phyloP scores from a whole-genome alignment of 2,888 invertebrate genomes.

The Villa cingulata region DNA sequence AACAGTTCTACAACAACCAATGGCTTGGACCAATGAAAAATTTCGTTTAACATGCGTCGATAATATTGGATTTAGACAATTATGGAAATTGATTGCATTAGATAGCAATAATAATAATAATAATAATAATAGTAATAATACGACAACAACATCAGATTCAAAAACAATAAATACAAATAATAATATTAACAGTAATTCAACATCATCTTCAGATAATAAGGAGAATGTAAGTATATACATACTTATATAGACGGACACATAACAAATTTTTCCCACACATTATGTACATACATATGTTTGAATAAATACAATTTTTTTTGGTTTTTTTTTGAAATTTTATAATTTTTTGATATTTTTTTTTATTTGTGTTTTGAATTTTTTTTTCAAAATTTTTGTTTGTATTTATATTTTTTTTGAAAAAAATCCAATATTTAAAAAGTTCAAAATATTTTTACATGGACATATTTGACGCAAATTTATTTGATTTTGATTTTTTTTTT shows the following conservation, averaged over 20 bases:
- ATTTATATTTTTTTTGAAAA: too few species aligned
- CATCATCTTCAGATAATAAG: background rate
- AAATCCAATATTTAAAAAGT: background rate
- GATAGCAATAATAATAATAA: constrained; percentile 19
- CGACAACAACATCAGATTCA: too few species aligned
- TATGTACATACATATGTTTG: too few species aligned
- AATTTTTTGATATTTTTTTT: too few species aligned
- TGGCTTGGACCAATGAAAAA: constrained; percentile 36
- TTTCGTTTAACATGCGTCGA: constrained; percentile 32
- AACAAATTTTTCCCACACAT: too few species aligned
- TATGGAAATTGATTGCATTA: constrained; percentile 35
- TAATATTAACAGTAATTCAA: background rate
- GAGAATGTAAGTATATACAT: background rate
- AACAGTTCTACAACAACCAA: constrained; percentile 30
- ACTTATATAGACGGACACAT: too few species aligned
- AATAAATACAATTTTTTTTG: too few species aligned
- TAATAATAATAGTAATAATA: background rate
- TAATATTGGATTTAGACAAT: constrained; percentile 33
- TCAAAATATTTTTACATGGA: background rate
- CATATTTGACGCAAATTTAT: background rate
- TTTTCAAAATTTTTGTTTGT: too few species aligned
- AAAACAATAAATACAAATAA: constrained; percentile 8
- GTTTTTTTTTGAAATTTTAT: too few species aligned
- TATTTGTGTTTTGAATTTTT: too few species aligned
- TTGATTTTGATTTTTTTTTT: background rate